Evolutionary conservation across 2,888 invertebrate species (phyloP).

Genomic region (Chymomyza fuscimana): DNA sequence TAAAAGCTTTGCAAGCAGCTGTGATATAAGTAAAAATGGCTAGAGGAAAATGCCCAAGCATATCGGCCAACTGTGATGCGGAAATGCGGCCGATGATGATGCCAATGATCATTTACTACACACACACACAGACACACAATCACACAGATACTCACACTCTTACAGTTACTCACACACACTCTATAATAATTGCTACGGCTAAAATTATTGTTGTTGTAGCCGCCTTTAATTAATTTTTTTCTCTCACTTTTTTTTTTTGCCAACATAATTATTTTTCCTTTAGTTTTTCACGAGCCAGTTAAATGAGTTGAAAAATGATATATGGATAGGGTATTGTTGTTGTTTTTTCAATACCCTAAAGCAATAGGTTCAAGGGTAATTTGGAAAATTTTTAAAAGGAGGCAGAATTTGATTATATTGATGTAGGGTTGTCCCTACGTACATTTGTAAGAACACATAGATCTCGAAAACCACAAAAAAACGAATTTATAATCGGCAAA

Average conservation of each 20-base stretch:
- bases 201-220: constrained; percentile 33
- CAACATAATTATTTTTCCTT: constrained; percentile 55
- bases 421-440: too few species aligned
- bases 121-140: neutral
- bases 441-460: too few species aligned
- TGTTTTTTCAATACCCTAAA: constrained; percentile 29
- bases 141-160: neutral
- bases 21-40: neutral
- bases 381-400: too few species aligned
- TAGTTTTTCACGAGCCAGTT: constrained; percentile 47
- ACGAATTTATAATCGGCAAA: too few species aligned
- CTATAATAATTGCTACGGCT: constrained; percentile 31
- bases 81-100: neutral
- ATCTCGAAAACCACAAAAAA: too few species aligned
- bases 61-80: neutral
- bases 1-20: neutral
- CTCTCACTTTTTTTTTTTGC: constrained; percentile 16
- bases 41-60: neutral
- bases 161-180: neutral
- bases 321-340: constrained; percentile 40
- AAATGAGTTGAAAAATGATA: constrained; percentile 69
- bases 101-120: neutral
- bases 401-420: too few species aligned
- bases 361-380: constrained; percentile 1
- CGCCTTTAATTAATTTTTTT: constrained; percentile 57